These are phyloP conservation scores for Himalopsyche japonica DNA, from an alignment of 2,888 invertebrate species.

Conservation along the genomic window DNA sequence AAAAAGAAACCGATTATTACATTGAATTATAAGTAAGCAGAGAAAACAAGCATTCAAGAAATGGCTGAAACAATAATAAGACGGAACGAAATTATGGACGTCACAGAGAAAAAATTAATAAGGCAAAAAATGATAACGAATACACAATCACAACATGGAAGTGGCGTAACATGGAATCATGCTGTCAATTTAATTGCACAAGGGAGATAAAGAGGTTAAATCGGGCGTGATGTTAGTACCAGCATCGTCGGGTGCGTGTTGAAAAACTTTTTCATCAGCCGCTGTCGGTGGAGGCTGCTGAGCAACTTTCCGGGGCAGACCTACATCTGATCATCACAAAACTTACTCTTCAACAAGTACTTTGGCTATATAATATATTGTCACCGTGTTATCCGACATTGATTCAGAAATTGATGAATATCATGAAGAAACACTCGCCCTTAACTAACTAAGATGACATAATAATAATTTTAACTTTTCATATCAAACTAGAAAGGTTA, in stretches of 20 bases:
- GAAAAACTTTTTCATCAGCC: conserved; percentile 65
- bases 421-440: no score
- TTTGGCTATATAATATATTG: not conserved
- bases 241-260: conserved; percentile 70
- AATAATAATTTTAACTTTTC: no score
- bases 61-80: conserved; percentile 1
- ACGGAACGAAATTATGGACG: conserved; percentile 25
- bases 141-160: not conserved
- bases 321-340: conserved; percentile 51
- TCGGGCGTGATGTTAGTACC: conserved; percentile 54
- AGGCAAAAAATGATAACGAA: not conserved
- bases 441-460: no score
- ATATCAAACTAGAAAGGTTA: no score
- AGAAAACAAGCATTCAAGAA: conserved; percentile 1
- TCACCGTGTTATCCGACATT: not conserved
- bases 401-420: not conserved
- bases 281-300: conserved; percentile 66
- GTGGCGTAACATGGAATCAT: not conserved
- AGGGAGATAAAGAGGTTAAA: not conserved
- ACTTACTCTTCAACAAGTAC: not conserved
- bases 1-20: not conserved
- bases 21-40: not conserved
- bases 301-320: conserved; percentile 65
- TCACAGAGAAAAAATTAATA: conserved; percentile 32
- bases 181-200: not conserved